Conservation (phyloP, 1,140 invertebrate species). For the Drosophila aff. region DNA sequence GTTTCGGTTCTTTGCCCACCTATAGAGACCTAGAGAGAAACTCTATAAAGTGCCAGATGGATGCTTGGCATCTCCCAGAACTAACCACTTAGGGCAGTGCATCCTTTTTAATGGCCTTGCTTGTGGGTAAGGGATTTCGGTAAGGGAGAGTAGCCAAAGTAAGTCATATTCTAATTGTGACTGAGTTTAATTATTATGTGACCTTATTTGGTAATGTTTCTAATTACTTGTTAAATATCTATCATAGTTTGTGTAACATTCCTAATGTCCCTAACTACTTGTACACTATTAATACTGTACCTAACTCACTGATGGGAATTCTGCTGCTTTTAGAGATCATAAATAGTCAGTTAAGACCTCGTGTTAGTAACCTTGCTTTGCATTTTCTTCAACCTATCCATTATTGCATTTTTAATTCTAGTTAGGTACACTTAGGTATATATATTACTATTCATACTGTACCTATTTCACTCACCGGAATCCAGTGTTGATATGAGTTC, state of each 20-base stretch:
- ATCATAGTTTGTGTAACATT: neutral
- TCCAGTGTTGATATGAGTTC: neutral
- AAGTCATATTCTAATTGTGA: neutral
- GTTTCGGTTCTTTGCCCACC: constrained; percentile 61
- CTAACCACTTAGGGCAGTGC: constrained; percentile 3
- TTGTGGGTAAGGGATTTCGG: neutral
- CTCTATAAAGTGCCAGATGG: constrained; percentile 1
- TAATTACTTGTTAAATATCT: neutral
- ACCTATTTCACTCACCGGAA: neutral
- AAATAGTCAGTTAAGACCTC: too few relatives aligned
- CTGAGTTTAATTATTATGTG: neutral
- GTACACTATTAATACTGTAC: neutral
- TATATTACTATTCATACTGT: too few relatives aligned
- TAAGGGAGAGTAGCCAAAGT: neutral
- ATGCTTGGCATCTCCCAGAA: neutral
- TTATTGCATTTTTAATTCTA: too few relatives aligned
- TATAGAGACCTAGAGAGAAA: constrained; percentile 16
- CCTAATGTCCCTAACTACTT: neutral
- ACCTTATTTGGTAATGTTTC: neutral
- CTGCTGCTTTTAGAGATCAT: too few relatives aligned
- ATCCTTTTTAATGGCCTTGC: neutral
- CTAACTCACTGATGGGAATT: too few relatives aligned
- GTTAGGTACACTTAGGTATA: too few relatives aligned
- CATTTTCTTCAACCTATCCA: too few relatives aligned
- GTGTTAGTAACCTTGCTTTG: too few relatives aligned